phyloP scores from a whole-genome alignment of 2,797 vertebrate genomes.

The Mormyrops boulengeri region DNA sequence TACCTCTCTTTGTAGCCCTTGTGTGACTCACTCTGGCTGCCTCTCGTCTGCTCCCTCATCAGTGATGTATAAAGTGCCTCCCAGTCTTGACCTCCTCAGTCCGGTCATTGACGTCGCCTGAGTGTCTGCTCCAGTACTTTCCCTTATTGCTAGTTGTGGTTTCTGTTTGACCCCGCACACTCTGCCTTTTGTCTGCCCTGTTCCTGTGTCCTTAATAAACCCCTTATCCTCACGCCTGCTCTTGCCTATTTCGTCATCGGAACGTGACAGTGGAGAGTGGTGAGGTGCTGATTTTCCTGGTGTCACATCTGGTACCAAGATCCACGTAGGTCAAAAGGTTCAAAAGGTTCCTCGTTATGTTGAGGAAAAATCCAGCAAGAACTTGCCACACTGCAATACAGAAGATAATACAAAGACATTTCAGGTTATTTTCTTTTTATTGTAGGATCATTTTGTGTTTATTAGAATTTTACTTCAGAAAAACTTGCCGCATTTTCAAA shows the following conservation, averaged over 20 bases:
- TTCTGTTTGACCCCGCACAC: neutral
- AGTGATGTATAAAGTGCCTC: neutral
- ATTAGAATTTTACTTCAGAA: neutral
- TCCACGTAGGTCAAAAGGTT: constrained; percentile 32
- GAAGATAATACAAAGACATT: neutral
- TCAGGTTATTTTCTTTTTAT: neutral
- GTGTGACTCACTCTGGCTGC: neutral
- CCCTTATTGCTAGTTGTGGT: neutral
- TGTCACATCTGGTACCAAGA: constrained; percentile 53
- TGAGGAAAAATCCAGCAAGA: constrained; percentile 42
- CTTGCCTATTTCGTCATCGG: neutral
- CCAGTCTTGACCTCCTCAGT: neutral
- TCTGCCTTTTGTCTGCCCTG: neutral
- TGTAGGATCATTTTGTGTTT: neutral
- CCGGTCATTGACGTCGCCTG: neutral
- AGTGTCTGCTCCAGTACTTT: neutral
- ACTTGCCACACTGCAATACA: constrained; percentile 17
- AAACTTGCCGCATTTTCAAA: constrained; percentile 35
- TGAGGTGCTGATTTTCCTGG: constrained; percentile 40
- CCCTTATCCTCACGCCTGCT: neutral
- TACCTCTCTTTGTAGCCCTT: neutral
- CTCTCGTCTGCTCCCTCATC: neutral
- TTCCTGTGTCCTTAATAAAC: neutral
- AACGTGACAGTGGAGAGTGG: constrained; percentile 32
- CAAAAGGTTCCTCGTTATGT: fast-evolving